Conservation (phyloP, 2,797 vertebrate genomes). For the Melanogrammus aeglefinus region DNA sequence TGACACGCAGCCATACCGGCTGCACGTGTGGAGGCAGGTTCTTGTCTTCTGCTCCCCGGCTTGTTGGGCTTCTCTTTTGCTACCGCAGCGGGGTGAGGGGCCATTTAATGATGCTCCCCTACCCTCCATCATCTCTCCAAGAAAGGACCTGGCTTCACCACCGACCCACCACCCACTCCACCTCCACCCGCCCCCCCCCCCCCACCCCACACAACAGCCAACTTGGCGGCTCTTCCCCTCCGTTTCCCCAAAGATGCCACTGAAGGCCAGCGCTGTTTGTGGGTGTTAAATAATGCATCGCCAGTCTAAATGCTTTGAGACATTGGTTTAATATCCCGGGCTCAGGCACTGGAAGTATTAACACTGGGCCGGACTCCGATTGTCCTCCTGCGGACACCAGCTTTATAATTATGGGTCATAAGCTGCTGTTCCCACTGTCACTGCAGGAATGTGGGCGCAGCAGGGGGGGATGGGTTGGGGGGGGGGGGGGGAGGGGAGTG, state of each 20-base stretch:
- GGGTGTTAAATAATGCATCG: conserved; percentile 79
- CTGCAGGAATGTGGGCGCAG: conserved; percentile 54
- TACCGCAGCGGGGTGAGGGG: conserved; percentile 61
- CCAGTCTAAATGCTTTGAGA: conserved; percentile 76
- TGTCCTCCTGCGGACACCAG: conserved; percentile 61
- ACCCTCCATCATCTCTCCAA: conserved; percentile 71
- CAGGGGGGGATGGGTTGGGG: too few relatives aligned
- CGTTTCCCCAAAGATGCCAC: conserved; percentile 69
- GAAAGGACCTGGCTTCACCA: conserved; percentile 73
- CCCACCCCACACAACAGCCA: conserved; percentile 30
- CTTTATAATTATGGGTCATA: conserved; percentile 71
- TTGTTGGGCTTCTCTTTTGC: conserved; percentile 42
- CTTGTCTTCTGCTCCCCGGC: conserved; percentile 59
- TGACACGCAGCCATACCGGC: background rate
- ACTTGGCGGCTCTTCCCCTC: conserved; percentile 42
- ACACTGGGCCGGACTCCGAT: conserved; percentile 54
- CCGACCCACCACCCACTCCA: conserved; percentile 54
- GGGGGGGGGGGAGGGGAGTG: background rate
- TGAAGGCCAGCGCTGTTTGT: conserved; percentile 68
- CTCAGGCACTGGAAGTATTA: conserved; percentile 59
- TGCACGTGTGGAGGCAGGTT: conserved; percentile 53
- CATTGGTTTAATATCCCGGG: conserved; percentile 78
- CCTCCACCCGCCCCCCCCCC: background rate
- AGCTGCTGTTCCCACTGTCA: conserved; percentile 55
- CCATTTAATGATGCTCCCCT: conserved; percentile 75